These are phyloP conservation scores for Yponomeuta cagnagella DNA, from an alignment of 2,888 invertebrate genomes.

Conservation along the genomic window DNA sequence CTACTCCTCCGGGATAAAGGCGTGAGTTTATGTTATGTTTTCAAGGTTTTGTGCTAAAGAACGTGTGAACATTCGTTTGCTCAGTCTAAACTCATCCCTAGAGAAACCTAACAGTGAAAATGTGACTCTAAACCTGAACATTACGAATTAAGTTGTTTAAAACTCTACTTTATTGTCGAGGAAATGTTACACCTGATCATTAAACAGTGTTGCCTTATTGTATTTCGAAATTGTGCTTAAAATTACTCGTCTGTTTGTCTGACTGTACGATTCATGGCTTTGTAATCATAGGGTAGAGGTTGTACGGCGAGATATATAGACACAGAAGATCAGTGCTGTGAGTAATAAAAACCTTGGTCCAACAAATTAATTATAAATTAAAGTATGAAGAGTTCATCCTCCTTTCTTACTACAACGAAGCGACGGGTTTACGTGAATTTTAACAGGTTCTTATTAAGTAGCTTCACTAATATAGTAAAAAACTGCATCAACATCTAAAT, in stretches of 20 bases:
- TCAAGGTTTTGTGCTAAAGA: neutral
- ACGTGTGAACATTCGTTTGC: neutral
- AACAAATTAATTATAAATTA: too few relatives aligned
- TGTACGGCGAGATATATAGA: neutral
- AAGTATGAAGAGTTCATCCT: too few relatives aligned
- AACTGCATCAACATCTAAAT: too few relatives aligned
- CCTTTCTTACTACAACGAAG: too few relatives aligned
- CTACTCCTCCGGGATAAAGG: too few relatives aligned
- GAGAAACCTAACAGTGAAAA: neutral
- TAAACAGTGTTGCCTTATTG: conserved; percentile 3
- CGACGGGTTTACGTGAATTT: too few relatives aligned
- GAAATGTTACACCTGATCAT: conserved; percentile 8
- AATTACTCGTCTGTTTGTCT: conserved; percentile 6
- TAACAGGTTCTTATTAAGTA: too few relatives aligned
- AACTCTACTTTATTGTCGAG: neutral
- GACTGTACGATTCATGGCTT: conserved; percentile 3
- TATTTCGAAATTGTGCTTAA: neutral
- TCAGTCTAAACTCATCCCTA: neutral
- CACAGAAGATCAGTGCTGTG: neutral
- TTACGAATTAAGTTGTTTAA: conserved; percentile 2
- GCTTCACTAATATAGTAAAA: too few relatives aligned
- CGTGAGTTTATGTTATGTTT: too few relatives aligned
- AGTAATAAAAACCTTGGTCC: too few relatives aligned
- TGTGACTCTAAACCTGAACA: neutral
- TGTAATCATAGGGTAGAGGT: conserved; percentile 7